These are phyloP conservation scores for Acleris emargana DNA, from an alignment of 2,888 invertebrate species.

Conservation along the genomic window DNA sequence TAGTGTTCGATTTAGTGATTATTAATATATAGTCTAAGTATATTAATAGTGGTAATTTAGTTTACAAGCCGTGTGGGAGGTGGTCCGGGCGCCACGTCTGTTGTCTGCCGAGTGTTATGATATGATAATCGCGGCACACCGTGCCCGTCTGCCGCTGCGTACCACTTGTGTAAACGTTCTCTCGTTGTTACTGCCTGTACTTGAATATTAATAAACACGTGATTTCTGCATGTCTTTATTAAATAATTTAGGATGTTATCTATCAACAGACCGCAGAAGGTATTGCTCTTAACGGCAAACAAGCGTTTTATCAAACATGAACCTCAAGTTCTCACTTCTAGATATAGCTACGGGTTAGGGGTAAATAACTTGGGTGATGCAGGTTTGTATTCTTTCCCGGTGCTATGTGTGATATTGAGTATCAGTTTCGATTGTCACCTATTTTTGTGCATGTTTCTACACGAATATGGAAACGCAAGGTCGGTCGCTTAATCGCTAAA, in stretches of 20 bases:
- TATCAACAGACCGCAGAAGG: too few relatives aligned
- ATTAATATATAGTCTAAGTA: background rate
- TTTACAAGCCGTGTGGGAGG: conserved; percentile 15
- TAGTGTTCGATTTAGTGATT: background rate
- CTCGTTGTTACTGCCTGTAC: conserved; percentile 17
- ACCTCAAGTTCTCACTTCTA: too few relatives aligned
- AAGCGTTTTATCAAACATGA: too few relatives aligned
- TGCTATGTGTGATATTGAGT: too few relatives aligned
- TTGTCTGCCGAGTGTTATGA: conserved; percentile 24
- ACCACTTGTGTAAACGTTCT: conserved; percentile 21
- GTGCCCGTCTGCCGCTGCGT: conserved; percentile 5
- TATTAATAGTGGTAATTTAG: conserved; percentile 3
- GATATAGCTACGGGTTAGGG: too few relatives aligned
- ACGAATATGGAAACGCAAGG: background rate
- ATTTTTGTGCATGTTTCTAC: too few relatives aligned
- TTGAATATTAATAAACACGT: background rate
- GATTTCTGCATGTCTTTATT: background rate
- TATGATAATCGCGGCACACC: conserved; percentile 24
- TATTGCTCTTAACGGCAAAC: too few relatives aligned
- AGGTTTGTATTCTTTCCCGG: too few relatives aligned
- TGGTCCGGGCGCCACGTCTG: background rate
- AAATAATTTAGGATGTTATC: background rate
- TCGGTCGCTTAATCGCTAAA: background rate
- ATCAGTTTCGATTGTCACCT: too few relatives aligned
- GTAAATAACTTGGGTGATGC: too few relatives aligned